Evolutionary conservation across 2,797 vertebrate genomes (phyloP).

Genomic region (Neopelma chrysocephalum): DNA sequence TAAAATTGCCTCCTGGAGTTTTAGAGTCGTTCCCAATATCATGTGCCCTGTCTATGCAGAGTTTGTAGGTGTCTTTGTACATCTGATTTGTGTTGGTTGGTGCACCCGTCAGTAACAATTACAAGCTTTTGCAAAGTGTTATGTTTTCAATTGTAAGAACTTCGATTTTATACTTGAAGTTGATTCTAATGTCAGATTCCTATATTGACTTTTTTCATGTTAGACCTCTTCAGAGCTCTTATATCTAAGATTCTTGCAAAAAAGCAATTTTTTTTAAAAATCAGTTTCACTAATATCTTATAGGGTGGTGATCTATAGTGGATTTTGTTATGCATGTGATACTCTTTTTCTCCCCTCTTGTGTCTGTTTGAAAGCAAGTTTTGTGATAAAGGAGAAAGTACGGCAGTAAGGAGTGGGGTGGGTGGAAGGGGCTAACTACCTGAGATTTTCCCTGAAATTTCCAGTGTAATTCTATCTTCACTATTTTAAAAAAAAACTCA

Average conservation of each 20-base stretch:
- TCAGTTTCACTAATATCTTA: background rate
- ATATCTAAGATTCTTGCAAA: background rate
- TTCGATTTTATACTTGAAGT: background rate
- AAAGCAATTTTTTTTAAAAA: background rate
- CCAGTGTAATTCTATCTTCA: background rate
- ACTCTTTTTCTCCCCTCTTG: rapidly evolving
- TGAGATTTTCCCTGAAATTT: background rate
- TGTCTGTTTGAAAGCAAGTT: background rate
- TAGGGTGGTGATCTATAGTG: background rate
- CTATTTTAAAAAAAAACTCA: background rate
- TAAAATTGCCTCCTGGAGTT: background rate
- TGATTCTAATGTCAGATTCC: background rate
- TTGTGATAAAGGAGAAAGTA: background rate
- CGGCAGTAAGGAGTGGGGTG: background rate
- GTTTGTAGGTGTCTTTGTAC: background rate
- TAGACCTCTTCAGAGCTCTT: background rate
- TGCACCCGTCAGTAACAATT: background rate
- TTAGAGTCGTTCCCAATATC: background rate
- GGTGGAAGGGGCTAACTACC: background rate
- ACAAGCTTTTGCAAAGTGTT: background rate
- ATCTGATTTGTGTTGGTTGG: background rate
- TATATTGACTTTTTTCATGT: background rate
- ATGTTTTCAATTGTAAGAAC: background rate
- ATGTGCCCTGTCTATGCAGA: background rate
- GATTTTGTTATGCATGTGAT: background rate